Evolutionary conservation across 2,888 invertebrate genomes (phyloP).

Genomic region (Brenthis ino): DNA sequence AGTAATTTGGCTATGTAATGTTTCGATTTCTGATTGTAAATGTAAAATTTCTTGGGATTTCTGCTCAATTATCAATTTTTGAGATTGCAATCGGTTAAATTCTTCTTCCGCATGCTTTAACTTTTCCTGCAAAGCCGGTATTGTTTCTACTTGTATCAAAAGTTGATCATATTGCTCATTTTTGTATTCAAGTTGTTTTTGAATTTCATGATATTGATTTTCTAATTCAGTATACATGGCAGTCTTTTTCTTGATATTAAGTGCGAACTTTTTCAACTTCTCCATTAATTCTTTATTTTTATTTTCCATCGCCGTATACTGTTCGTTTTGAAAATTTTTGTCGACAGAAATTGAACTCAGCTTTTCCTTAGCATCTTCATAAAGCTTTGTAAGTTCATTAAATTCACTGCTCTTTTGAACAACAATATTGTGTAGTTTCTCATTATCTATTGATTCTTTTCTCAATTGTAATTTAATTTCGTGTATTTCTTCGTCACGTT

Average conservation of each 20-base stretch:
- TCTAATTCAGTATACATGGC: constrained; percentile 85
- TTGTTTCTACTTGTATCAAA: constrained; percentile 60
- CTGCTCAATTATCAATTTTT: constrained; percentile 58
- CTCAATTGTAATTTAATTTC: constrained; percentile 77
- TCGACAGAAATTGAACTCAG: constrained; percentile 62
- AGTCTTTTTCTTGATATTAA: constrained; percentile 88
- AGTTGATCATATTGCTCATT: constrained; percentile 63
- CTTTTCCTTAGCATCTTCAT: constrained; percentile 69
- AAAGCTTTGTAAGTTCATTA: constrained; percentile 71
- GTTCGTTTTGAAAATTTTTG: constrained; percentile 68
- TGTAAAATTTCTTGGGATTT: constrained; percentile 53
- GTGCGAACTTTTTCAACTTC: constrained; percentile 90
- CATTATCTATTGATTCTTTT: constrained; percentile 84
- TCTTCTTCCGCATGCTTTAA: constrained; percentile 69
- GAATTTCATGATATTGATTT: constrained; percentile 65
- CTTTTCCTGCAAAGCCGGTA: constrained; percentile 67
- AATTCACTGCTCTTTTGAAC: constrained; percentile 76
- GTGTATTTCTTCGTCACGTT: constrained; percentile 81
- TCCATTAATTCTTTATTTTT: constrained; percentile 88
- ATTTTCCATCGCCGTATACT: constrained; percentile 71
- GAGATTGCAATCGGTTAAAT: constrained; percentile 58
- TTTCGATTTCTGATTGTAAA: constrained; percentile 50
- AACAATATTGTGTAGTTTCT: constrained; percentile 83
- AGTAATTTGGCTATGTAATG: constrained; percentile 17
- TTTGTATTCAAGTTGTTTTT: constrained; percentile 60